Conservation (phyloP, 2,888 invertebrate genomes). For the Phragmatobia fuliginosa region DNA sequence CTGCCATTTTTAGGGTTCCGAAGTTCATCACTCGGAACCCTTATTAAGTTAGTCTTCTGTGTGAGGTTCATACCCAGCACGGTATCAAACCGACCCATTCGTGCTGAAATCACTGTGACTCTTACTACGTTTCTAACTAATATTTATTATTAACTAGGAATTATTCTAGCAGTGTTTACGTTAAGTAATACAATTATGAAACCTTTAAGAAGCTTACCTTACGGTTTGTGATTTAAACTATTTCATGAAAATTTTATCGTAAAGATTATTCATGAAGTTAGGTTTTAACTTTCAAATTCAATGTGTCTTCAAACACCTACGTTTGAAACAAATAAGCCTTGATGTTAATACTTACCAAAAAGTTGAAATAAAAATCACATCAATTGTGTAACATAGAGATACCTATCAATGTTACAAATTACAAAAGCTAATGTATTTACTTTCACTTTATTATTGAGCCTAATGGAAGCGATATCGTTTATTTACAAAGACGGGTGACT, state of each 20-base stretch:
- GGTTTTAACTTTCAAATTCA: conserved; percentile 24
- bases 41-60: too few relatives aligned
- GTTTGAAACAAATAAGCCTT: conserved; percentile 34
- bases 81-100: too few relatives aligned
- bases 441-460: conserved; percentile 55
- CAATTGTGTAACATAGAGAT: conserved; percentile 41
- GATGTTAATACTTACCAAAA: conserved; percentile 36
- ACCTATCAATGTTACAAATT: conserved; percentile 54
- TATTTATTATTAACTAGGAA: too few relatives aligned
- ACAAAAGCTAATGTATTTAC: conserved; percentile 57
- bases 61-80: too few relatives aligned
- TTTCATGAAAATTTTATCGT: too few relatives aligned
- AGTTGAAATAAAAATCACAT: conserved; percentile 39
- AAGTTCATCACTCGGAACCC: too few relatives aligned
- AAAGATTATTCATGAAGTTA: conserved; percentile 22
- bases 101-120: too few relatives aligned
- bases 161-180: too few relatives aligned
- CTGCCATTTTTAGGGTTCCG: too few relatives aligned
- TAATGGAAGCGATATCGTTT: conserved; percentile 59
- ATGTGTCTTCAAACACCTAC: conserved; percentile 31
- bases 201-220: background rate
- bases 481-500: conserved; percentile 55
- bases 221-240: background rate
- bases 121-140: too few relatives aligned
- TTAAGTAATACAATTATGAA: background rate